Base-by-base conservation (phyloP, 2,113 vertebrate genomes). In the Typhlomys cinereus region DNA sequence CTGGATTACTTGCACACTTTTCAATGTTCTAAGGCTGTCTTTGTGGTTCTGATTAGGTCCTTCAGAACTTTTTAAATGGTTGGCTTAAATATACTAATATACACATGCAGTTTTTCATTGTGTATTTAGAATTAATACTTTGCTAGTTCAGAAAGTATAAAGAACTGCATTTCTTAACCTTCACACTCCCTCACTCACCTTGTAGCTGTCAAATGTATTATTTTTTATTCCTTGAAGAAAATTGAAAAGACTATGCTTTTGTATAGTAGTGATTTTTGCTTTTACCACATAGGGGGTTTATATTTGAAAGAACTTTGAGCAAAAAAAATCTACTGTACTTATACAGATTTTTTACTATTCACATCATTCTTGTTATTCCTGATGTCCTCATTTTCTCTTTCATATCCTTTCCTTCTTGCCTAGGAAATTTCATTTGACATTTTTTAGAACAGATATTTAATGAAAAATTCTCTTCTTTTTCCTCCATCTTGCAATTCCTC, bases 241-340 rank as follows among this genome's bases (percentile, higher is more conserved):
- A 89, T 50, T 46, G 39, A 25, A 23, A 69, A 89, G 59, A 62
- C 21, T 11, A 52, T 86, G 41, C 20, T 66, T 85, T 81, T 34
- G 74, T 20, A 90, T 73, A 81, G 25, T 61, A 85, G 18, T 67
- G n/a, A 46, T 59, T 73, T 89, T 92, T 94, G 50, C 29, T 48
- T 85, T 57, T 46, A 44, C n/a, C n/a, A 79, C 9, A 59, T 67
- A 25, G 2, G 50, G 29, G n/a, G n/a, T n/a, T 21, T 2, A 41
- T 57, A 80, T 59, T 74, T 92, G 17, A 66, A 88, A 85, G 23
- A 88, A 66, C 15, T 71, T 48, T 46, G 36, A 50, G 11, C 34
- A 78, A 20, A 84, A 59, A 9, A 2, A 34, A 87, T 46, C 31
- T 70, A 8, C 64, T 39, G 70, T 15, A 54, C 82, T 70, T 85